phyloP scores from a whole-genome alignment of 2,888 invertebrate genomes.

The Parnassius apollo region DNA sequence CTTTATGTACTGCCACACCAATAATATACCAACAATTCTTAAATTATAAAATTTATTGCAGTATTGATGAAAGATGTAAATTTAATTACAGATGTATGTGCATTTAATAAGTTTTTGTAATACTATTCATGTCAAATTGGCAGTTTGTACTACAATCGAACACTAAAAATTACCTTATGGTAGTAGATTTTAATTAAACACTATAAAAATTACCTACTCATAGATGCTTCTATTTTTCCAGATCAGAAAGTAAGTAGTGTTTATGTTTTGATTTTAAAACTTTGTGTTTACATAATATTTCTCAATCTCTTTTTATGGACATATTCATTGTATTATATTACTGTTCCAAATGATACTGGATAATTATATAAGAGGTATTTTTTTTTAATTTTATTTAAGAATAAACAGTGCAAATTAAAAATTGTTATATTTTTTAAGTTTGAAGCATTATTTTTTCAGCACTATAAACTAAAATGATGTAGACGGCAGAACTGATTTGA shows the following conservation, averaged over 20 bases:
- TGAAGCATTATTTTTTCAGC: too few relatives aligned
- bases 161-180: too few relatives aligned
- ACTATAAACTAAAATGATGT: too few relatives aligned
- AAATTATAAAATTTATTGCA: too few relatives aligned
- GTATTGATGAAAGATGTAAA: not conserved
- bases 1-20: too few relatives aligned
- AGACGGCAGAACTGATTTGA: too few relatives aligned
- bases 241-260: not conserved
- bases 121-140: not conserved
- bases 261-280: too few relatives aligned
- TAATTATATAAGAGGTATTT: conserved; percentile 22
- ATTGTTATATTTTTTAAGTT: conserved; percentile 7
- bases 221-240: too few relatives aligned
- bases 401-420: conserved; percentile 63
- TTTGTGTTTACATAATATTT: too few relatives aligned
- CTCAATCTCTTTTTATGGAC: not conserved
- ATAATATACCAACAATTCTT: too few relatives aligned
- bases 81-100: conserved; percentile 15
- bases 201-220: too few relatives aligned
- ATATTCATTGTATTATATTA: conserved; percentile 3
- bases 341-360: conserved; percentile 1
- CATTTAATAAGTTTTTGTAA: conserved; percentile 16
- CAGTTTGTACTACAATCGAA: too few relatives aligned
- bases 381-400: conserved; percentile 36
- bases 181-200: not conserved